phyloP scores from a whole-genome alignment of 2,888 invertebrate genomes.

The Brenthis hecate region DNA sequence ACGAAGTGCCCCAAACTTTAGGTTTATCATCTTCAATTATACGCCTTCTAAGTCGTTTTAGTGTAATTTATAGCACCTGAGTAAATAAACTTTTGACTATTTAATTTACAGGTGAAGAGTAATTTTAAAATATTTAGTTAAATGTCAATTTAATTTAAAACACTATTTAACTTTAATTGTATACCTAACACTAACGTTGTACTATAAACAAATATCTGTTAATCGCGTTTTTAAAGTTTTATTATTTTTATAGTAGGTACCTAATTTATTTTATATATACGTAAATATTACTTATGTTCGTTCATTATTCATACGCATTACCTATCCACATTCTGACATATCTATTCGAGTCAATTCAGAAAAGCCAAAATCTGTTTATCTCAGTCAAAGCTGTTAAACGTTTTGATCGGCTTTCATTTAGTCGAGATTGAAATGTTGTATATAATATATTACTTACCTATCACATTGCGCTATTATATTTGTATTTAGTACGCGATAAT shows the following conservation, averaged over 20 bases:
- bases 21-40: conserved; percentile 33
- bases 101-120: conserved; percentile 12
- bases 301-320: not conserved
- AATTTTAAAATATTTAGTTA: conserved; percentile 4
- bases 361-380: no score
- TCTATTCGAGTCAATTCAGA: no score
- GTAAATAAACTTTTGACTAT: conserved; percentile 24
- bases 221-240: no score
- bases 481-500: no score
- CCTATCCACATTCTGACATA: no score
- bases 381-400: no score
- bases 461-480: no score
- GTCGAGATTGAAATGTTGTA: no score
- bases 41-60: conserved; percentile 28
- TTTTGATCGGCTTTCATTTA: no score
- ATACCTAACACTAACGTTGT: not conserved
- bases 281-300: not conserved
- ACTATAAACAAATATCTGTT: not conserved
- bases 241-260: no score
- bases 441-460: no score
- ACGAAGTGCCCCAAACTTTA: conserved; percentile 28
- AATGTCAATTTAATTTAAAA: conserved; percentile 10
- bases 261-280: not conserved
- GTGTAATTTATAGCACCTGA: conserved; percentile 29
- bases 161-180: not conserved